A percentile compares a stretch with the other conserved stretches of the same genome.
These are phyloP conservation scores for Pseudotriccus pelzelni DNA, from an alignment of 2,797 vertebrate genomes.

Conservation along the genomic window DNA sequence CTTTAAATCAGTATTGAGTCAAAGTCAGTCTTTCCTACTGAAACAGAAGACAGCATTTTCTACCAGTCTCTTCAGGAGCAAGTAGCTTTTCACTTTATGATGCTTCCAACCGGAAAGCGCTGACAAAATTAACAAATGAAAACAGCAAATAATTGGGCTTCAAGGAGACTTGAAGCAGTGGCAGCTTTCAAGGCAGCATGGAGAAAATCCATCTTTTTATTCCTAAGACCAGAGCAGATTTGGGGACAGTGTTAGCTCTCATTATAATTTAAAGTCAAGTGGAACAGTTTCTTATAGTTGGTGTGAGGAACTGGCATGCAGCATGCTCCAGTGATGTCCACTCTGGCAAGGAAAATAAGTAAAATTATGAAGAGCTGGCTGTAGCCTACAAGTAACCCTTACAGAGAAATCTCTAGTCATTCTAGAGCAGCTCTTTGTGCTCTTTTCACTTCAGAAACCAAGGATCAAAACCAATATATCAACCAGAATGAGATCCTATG, in stretches of 20 bases:
- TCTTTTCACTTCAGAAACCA: neutral
- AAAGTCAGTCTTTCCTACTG: neutral
- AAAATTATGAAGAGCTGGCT: neutral
- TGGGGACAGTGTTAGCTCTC: neutral
- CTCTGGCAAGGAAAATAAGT: neutral
- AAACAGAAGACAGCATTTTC: neutral
- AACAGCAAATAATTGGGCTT: neutral
- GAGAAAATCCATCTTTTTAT: neutral
- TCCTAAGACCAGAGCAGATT: neutral
- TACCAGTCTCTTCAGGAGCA: neutral
- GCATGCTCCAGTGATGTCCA: neutral
- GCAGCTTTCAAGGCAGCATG: neutral
- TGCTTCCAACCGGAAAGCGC: rapidly evolving
- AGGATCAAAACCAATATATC: neutral
- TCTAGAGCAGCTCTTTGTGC: neutral
- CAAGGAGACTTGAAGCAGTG: neutral
- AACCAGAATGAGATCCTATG: neutral
- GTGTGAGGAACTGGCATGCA: neutral
- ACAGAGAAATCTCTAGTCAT: neutral
- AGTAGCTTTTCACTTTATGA: neutral
- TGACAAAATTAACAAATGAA: neutral
- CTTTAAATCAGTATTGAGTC: rapidly evolving
- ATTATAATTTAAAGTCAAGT: neutral
- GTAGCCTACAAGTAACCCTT: neutral
- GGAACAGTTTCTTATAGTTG: neutral